A percentile compares a stretch with the other conserved stretches of the same genome.
phyloP scores from a whole-genome alignment of 1,140 invertebrate genomes.

The Bombus impatiens region DNA sequence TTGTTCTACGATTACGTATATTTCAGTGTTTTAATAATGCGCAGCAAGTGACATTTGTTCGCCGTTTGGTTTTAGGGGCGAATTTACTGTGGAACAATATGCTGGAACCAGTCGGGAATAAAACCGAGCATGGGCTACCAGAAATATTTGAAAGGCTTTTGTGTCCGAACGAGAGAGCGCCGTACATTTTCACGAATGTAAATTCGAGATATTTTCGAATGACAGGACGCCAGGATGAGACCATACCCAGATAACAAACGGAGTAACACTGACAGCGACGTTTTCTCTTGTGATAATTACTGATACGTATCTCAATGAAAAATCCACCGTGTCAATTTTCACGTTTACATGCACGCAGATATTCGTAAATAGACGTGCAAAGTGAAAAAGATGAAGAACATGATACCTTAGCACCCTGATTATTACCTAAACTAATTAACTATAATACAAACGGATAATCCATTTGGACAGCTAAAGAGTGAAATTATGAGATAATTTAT shows the following conservation, averaged over 20 bases:
- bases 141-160: slow-evolving; percentile 84
- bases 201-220: slow-evolving; percentile 84
- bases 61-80: slow-evolving; percentile 82
- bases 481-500: not conserved
- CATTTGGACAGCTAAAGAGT: not conserved
- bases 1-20: too few relatives aligned
- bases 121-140: slow-evolving; percentile 83
- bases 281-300: slow-evolving; percentile 6
- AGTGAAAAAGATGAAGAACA: too few relatives aligned
- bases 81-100: slow-evolving; percentile 90
- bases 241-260: slow-evolving; percentile 49
- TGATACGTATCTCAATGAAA: not conserved
- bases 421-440: not conserved
- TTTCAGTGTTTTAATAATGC: not conserved
- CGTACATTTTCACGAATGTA: slow-evolving; percentile 87
- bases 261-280: not conserved
- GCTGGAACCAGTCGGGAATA: slow-evolving; percentile 87
- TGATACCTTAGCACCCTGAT: not conserved
- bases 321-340: not conserved
- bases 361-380: too few relatives aligned
- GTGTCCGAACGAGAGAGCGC: slow-evolving; percentile 84
- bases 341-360: not conserved
- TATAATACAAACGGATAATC: not conserved
- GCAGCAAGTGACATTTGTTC: not conserved
- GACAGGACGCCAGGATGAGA: slow-evolving; percentile 80